These are phyloP conservation scores for Brachypteracias leptosomus DNA, from an alignment of 2,113 vertebrate genomes.

Conservation along the genomic window DNA sequence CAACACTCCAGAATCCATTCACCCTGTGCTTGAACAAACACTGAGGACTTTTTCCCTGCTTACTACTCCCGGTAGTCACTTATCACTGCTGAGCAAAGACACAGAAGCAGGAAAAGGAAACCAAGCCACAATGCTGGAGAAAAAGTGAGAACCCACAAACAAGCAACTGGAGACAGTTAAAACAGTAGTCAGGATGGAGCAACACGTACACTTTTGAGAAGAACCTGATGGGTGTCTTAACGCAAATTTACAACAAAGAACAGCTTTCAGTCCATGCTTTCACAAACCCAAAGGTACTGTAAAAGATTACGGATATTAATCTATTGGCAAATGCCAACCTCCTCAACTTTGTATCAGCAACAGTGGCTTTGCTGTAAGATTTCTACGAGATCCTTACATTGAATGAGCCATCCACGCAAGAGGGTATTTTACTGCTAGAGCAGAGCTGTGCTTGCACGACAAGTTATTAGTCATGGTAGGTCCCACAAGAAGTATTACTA, in stretches of 20 bases:
- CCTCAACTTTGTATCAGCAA: accelerated
- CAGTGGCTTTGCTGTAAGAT: neutral
- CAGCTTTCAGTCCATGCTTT: neutral
- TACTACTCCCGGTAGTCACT: neutral
- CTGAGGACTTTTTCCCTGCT: neutral
- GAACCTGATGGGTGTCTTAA: neutral
- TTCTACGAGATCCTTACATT: neutral
- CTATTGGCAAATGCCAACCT: neutral
- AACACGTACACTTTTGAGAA: neutral
- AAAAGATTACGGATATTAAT: neutral
- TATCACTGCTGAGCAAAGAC: neutral
- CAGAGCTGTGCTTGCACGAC: neutral
- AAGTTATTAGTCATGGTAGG: accelerated
- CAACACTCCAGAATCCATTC: neutral
- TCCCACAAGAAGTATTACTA: neutral
- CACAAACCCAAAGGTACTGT: neutral
- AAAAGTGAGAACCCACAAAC: neutral
- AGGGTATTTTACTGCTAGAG: neutral
- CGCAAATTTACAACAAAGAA: neutral
- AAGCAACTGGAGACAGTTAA: neutral
- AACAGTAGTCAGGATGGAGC: neutral
- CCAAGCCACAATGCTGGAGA: accelerated
- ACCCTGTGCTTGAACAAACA: accelerated
- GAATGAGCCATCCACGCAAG: neutral
- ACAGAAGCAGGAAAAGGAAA: neutral